Base-by-base conservation (phyloP, 2,888 invertebrate genomes). In the Urechis unicinctus region DNA sequence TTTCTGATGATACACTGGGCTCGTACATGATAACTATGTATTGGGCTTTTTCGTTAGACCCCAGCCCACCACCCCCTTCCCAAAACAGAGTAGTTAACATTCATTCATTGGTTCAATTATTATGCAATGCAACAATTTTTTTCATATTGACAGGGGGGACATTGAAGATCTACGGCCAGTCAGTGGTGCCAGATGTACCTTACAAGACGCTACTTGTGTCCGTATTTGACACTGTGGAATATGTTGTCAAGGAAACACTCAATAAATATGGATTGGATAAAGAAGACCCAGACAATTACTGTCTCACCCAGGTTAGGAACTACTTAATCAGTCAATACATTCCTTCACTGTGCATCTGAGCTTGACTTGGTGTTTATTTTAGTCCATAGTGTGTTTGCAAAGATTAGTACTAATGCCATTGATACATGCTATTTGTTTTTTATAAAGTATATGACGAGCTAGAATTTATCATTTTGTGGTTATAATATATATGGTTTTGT, bases 181-280 rank as follows among this genome's bases (percentile, higher is more conserved):
- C 94, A 21, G 82, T 98, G 44, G 91, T 92, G 72, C 89, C 91
- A 68, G 95, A 95, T 80, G 94, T 96, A 73, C 97, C 98, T 50
- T 98, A 99, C 82, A 97, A 98, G 82, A 97, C 97, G 5, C 82
- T 98, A 53, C 83, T 98, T 67, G 83, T 98, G 62, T 94, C 95
- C 22, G 88, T 94, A 53, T 85, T 89, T 58, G 98, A 98, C 80
- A 87, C 88, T 53, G 95, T 96, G 9, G 88, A 89, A 51, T 87
- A 87, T 66, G 94, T 98, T 53, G 91, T 98, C 53, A 84, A 88
- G 63, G 96, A 98, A 82, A 96, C 97, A 85, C 84, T 98, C 60
- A 88, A 92, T 70, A 98, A 98, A 81, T 98, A 98, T 79, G 95
- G 94, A 36, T 82, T 96, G 69, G 88, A 89, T 60, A 87, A 89